Conservation (phyloP, 2,797 vertebrate genomes). For the Oreochromis mossambicus region DNA sequence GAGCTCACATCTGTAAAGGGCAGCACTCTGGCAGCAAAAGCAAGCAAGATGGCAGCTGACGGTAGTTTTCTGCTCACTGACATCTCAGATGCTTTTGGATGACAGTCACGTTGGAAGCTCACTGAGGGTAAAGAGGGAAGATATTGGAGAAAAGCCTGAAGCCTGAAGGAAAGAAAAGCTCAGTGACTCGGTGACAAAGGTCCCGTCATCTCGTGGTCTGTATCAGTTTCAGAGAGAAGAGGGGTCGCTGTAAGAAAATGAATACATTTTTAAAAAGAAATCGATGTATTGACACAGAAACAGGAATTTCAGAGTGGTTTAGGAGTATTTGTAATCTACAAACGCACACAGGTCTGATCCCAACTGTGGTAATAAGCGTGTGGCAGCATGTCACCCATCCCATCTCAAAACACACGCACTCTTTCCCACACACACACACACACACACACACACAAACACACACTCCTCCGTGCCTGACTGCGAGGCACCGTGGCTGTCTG, state of each 20-base stretch:
- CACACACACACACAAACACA: conserved; percentile 19
- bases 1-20: conserved; percentile 61
- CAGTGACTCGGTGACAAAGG: conserved; percentile 29
- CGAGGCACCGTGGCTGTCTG: conserved; percentile 70
- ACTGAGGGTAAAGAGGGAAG: conserved; percentile 14
- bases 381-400: conserved; percentile 64
- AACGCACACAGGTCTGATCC: conserved; percentile 34
- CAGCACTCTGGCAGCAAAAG: conserved; percentile 58
- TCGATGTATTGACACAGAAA: conserved; percentile 7
- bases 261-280: background rate
- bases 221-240: conserved; percentile 43
- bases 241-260: conserved; percentile 11
- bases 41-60: conserved; percentile 58
- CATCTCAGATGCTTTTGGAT: conserved; percentile 55
- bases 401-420: background rate
- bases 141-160: conserved; percentile 17
- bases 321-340: conserved; percentile 31
- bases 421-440: background rate
- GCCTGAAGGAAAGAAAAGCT: conserved; percentile 22
- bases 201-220: conserved; percentile 34
- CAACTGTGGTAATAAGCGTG: conserved; percentile 59
- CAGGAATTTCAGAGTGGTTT: conserved; percentile 7
- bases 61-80: conserved; percentile 55
- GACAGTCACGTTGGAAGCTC: conserved; percentile 51
- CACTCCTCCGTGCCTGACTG: conserved; percentile 54